Conservation (phyloP, 2,888 invertebrate genomes). For the Branchipolynoe longqiensis region DNA sequence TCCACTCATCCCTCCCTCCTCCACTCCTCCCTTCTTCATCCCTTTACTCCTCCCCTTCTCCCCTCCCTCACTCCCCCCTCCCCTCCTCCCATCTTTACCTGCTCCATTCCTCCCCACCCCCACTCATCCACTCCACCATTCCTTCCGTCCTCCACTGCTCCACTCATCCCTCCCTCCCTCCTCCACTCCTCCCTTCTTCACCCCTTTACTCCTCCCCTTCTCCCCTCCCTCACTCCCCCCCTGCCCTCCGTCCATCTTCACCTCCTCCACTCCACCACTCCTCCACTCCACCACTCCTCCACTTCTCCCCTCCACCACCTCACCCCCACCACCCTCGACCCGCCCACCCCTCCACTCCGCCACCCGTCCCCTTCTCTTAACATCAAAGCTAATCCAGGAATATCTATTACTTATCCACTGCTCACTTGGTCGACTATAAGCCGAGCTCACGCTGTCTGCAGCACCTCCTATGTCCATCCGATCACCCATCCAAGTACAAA, state of each 20-base stretch:
- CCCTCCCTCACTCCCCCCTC: neutral
- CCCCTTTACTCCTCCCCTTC: neutral
- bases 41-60: neutral
- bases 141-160: neutral
- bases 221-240: conserved; percentile 8
- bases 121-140: neutral
- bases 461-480: no score
- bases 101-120: neutral
- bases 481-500: no score
- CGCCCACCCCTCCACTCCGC: conserved; percentile 30
- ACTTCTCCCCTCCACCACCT: conserved; percentile 16
- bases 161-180: conserved; percentile 1
- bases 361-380: neutral
- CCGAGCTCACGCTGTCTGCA: no score
- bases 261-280: neutral
- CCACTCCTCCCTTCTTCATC: neutral
- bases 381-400: no score
- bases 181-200: neutral
- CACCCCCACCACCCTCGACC: conserved; percentile 13
- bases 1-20: no score
- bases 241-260: neutral
- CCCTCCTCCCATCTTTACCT: neutral
- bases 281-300: conserved; percentile 7
- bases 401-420: no score
- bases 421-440: no score